These are phyloP conservation scores for Hermatobates lingyangjiaoensis DNA, from an alignment of 1,140 invertebrate genomes.

Conservation along the genomic window DNA sequence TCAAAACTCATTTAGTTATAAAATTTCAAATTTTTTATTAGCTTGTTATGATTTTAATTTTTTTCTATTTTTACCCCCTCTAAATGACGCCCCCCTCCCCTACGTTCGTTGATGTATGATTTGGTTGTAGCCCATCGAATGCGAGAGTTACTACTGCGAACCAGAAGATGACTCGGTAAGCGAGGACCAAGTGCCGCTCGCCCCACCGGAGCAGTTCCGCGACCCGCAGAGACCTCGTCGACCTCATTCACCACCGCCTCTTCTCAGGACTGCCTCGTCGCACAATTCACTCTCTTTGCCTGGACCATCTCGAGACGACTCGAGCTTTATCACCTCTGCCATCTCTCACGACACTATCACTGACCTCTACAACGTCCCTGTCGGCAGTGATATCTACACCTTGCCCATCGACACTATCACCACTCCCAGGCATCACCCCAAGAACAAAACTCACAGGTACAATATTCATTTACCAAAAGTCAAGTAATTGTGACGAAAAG, in stretches of 20 bases:
- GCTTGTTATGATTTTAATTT: too few relatives aligned
- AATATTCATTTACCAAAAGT: too few relatives aligned
- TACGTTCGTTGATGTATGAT: slow-evolving; percentile 1
- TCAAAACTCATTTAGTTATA: background rate
- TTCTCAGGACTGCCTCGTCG: slow-evolving; percentile 46
- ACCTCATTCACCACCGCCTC: slow-evolving; percentile 22
- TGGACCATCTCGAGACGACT: slow-evolving; percentile 46
- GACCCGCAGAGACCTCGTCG: slow-evolving; percentile 28
- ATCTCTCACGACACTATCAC: slow-evolving; percentile 61
- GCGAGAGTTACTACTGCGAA: slow-evolving; percentile 24
- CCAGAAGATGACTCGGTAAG: slow-evolving; percentile 1
- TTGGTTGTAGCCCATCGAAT: slow-evolving; percentile 43
- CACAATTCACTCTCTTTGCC: slow-evolving; percentile 59
- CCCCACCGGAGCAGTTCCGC: slow-evolving; percentile 39
- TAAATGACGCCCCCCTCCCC: background rate
- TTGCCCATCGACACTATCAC: slow-evolving; percentile 58
- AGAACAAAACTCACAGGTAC: slow-evolving; percentile 26
- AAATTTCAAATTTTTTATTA: too few relatives aligned
- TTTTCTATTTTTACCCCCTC: too few relatives aligned
- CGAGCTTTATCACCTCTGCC: slow-evolving; percentile 65
- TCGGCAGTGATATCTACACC: slow-evolving; percentile 68
- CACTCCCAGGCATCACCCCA: slow-evolving; percentile 36
- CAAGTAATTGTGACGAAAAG: background rate
- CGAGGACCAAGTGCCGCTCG: slow-evolving; percentile 23
- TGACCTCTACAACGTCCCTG: slow-evolving; percentile 68